Base-by-base conservation (phyloP, 2,113 vertebrate species). In the Amazona guildingii region DNA sequence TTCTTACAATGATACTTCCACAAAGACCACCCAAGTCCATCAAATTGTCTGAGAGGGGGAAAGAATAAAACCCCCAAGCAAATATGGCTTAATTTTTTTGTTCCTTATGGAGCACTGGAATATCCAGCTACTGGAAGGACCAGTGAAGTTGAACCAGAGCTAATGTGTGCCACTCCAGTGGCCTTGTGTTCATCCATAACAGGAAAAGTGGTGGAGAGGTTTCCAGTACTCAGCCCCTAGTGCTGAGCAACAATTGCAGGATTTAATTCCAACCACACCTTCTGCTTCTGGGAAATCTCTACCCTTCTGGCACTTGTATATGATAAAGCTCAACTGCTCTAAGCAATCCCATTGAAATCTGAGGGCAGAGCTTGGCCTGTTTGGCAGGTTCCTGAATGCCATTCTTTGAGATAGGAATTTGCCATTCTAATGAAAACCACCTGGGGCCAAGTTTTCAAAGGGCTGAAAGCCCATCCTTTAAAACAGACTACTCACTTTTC, bases 361-460 rank as follows among this genome's bases (percentile, higher is more conserved):
- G 59, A 91, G 57, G 86, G 88, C 80, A 92, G 66, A 94, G 69
- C 73, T 68, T 88, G 88, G 73, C 95, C 86, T 79, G 95, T 86
- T 93, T 2, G 3, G 84, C 94, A 92, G 94, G 95, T 96, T 97
- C 70, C 83, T 43, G 52, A 95, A 94, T 88, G 41, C 86, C 86
- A 76, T 89, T 96, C 88, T 93, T 46, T 80, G 62, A 95, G 91
- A 96, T 76, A 89, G 2, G 62, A 66, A 96, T 95, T 97, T 96
- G 88, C 81, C 83, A 92, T 95, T 97, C 94, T 85, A 95, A 96
- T 73, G 92, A 66, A 95, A 96, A 94, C 6, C 33, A 73, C 92
- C 86, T 3, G 49, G n/a, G 94, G 96, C 52, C 92, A 95, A 96
- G 91, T 77, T 96, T 96, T 93, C 95, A 96, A 96, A 95, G 69